Base-by-base conservation (phyloP, 2,113 vertebrate species). In the Chionomys nivalis region DNA sequence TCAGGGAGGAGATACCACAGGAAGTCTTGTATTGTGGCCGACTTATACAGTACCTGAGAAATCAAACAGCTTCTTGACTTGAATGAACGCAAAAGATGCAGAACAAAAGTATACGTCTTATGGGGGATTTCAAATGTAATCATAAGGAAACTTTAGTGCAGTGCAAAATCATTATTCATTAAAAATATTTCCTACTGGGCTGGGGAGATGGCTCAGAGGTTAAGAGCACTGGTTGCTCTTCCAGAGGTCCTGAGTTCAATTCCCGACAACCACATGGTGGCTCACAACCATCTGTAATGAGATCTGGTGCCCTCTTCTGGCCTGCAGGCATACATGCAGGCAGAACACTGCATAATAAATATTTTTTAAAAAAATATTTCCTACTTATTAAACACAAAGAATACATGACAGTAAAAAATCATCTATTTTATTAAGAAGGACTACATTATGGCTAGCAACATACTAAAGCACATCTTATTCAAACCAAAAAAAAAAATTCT, bases 11-110 rank as follows among this genome's bases (percentile, higher is more conserved):
- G 98, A 99, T 99, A 63, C 99, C 99, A 99, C 99, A 99, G 6
- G 99, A 99, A 21, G 99, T 99, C 98, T 99, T 99, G 98, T 99
- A 99, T 81, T 99, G 99, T 13, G 99, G 99, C 65, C 99, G 99
- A 96, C 99, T 99, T 98, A 99, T 99, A 97, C 99, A 99, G 97
- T 99, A 99, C 99, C 99, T 99, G 96, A 89, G 94, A 66, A 91
- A 98, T 49, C 14, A 95, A 83, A 82, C 14, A 33, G 4, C 28
- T 88, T 90, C 66, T 68, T 94, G 58, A 76, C 14, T 83, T 72
- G 47, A 95, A 93, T 79, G 42, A 96, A 86, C 12, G 61, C 3
- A 58, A 93, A 87, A 89, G 36, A 95, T 7, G 1, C 42, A 86
- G 4, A n/a, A 82, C 2, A 87, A 21, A 97, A 85, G 72, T 36